Evolutionary conservation across 2,888 invertebrate species (phyloP).

Genomic region (Tolmerus cingulatus): DNA sequence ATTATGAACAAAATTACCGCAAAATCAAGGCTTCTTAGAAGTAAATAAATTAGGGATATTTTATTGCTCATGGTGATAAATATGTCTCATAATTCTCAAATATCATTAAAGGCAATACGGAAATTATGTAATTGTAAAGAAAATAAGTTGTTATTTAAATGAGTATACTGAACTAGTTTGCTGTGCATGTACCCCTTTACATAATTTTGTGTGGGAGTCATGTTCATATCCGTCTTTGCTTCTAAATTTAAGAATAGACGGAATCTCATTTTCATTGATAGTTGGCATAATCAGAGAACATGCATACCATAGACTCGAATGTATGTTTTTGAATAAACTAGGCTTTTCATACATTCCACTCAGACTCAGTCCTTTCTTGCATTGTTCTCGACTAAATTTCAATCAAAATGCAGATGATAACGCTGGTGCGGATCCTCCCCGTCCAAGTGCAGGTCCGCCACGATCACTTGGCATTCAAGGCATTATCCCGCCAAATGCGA

Average conservation of each 20-base stretch:
- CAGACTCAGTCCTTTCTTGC: background rate
- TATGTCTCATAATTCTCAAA: background rate
- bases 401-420: background rate
- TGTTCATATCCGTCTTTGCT: background rate
- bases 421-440: background rate
- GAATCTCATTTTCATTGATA: background rate
- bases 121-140: background rate
- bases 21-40: background rate
- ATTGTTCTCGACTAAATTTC: background rate
- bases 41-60: background rate
- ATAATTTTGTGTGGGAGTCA: background rate
- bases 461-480: background rate
- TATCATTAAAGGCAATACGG: too few relatives aligned
- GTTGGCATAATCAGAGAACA: background rate
- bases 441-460: background rate
- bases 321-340: background rate
- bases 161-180: too few relatives aligned
- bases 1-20: background rate
- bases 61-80: background rate
- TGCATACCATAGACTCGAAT: too few relatives aligned
- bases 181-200: background rate
- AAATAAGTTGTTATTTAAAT: too few relatives aligned
- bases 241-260: background rate
- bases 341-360: background rate
- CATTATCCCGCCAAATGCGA: background rate